These are phyloP conservation scores for Channa maculata DNA, from an alignment of 2,113 vertebrate genomes.

Conservation along the genomic window DNA sequence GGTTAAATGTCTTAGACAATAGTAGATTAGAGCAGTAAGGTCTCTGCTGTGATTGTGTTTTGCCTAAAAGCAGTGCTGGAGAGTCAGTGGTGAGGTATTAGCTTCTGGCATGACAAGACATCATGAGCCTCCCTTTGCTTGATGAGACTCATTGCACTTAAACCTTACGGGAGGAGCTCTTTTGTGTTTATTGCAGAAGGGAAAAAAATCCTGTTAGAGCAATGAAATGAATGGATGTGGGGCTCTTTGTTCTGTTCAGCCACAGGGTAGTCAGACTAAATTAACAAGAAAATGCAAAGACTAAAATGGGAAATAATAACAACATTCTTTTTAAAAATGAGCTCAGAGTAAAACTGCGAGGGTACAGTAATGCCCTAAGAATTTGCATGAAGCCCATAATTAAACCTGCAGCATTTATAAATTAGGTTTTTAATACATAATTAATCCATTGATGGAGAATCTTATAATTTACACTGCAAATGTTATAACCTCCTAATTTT, in stretches of 20 bases:
- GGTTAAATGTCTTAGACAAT: constrained; percentile 36
- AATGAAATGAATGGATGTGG: constrained; percentile 17
- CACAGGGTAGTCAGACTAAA: constrained; percentile 22
- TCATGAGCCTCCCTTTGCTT: constrained; percentile 25
- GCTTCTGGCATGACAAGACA: constrained; percentile 43
- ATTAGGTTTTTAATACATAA: constrained; percentile 23
- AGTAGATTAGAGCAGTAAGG: constrained; percentile 18
- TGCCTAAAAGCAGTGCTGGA: constrained; percentile 11
- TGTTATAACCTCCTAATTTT: not conserved
- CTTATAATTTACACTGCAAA: constrained; percentile 10
- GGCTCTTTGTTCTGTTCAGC: constrained; percentile 54
- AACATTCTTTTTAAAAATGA: not conserved
- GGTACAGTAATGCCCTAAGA: constrained; percentile 10
- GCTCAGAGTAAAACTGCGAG: constrained; percentile 12
- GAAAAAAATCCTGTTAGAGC: constrained; percentile 29
- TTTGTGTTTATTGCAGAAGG: constrained; percentile 26
- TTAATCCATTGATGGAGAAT: constrained; percentile 13
- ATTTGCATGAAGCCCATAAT: constrained; percentile 18
- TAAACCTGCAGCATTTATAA: constrained; percentile 33
- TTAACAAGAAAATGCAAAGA: constrained; percentile 26
- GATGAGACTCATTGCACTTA: constrained; percentile 37
- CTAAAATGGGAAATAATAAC: constrained; percentile 12
- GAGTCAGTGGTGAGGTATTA: constrained; percentile 25
- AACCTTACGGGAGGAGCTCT: constrained; percentile 23
- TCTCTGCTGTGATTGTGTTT: constrained; percentile 17